Conservation (phyloP, 2,113 vertebrate species). For the Tylochromis polylepis region DNA sequence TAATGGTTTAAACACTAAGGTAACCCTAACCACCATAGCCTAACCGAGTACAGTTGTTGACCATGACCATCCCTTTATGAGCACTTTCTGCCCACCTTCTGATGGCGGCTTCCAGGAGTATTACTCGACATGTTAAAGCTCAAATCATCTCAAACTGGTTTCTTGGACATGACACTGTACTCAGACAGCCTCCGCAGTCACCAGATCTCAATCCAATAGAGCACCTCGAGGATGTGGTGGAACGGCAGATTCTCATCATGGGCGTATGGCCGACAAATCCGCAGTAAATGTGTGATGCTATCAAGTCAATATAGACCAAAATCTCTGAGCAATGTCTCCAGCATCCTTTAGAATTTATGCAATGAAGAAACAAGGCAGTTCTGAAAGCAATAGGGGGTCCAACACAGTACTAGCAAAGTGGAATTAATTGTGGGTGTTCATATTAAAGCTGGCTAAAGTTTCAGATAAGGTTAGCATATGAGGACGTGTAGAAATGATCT, state of each 20-base stretch:
- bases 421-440: not conserved
- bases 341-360: not conserved
- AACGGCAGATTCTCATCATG: not conserved
- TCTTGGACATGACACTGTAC: not conserved
- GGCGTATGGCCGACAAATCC: fast-evolving
- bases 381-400: fast-evolving
- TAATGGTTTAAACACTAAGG: not conserved
- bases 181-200: not conserved
- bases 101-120: not conserved
- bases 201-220: not conserved
- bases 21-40: not conserved
- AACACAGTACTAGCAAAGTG: fast-evolving
- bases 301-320: not conserved
- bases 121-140: not conserved
- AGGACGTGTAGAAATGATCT: not conserved
- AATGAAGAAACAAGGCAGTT: not conserved
- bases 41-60: not conserved
- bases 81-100: not conserved
- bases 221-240: not conserved
- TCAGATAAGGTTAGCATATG: not conserved
- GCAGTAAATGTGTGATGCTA: not conserved
- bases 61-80: not conserved
- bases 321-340: not conserved
- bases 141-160: not conserved
- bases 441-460: not conserved